Conservation (phyloP, 2,888 invertebrate genomes). For the Orchesella flavescens region DNA sequence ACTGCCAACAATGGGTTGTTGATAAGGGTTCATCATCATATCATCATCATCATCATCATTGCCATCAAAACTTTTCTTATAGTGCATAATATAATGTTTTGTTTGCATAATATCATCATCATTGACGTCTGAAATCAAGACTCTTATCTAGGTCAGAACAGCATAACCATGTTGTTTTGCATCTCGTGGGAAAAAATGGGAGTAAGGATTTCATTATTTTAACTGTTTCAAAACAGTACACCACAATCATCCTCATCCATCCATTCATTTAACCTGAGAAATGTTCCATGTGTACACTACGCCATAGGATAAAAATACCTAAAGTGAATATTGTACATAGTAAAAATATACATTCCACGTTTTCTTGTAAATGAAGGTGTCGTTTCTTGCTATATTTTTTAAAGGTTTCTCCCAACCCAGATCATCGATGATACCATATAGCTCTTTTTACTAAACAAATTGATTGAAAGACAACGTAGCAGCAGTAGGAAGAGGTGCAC, state of each 20-base stretch:
- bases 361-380: too few species aligned
- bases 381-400: too few species aligned
- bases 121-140: conserved; percentile 36
- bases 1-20: conserved; percentile 10
- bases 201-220: conserved; percentile 54
- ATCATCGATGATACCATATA: too few species aligned
- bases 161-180: conserved; percentile 33
- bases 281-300: conserved; percentile 5
- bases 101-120: conserved; percentile 16
- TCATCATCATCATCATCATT: too few species aligned
- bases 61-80: not conserved
- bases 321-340: too few species aligned
- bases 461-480: too few species aligned
- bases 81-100: not conserved
- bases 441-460: too few species aligned
- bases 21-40: conserved; percentile 60
- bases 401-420: too few species aligned
- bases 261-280: not conserved
- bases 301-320: too few species aligned
- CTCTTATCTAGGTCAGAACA: conserved; percentile 47
- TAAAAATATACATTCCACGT: too few species aligned
- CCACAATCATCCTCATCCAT: conserved; percentile 37
- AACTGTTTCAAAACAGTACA: conserved; percentile 46
- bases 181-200: conserved; percentile 58
- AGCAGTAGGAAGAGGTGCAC: too few species aligned